Percentiles rank a stretch among this genome's conserved stretches.
phyloP scores from a whole-genome alignment of 92 coral and sea anemone genomes.

The Siderastrea radians region DNA sequence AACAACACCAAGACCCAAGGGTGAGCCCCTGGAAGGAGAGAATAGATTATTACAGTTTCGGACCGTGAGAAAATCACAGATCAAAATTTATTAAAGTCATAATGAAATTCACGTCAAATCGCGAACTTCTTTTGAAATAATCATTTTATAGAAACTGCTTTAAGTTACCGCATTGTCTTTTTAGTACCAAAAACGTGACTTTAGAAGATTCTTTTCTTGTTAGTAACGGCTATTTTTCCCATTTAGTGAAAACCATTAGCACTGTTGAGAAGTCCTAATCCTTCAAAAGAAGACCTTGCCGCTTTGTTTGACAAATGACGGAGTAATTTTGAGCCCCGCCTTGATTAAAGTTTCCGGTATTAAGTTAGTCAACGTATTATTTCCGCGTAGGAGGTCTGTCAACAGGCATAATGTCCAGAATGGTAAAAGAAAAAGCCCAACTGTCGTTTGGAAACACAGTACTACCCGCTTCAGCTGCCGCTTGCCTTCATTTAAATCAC shows the following conservation, averaged over 20 bases:
- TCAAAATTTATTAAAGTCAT: neutral
- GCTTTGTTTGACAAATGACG: constrained; percentile 37
- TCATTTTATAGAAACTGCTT: neutral
- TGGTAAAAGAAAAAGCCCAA: neutral
- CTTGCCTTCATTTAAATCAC: no score
- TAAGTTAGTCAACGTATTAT: neutral
- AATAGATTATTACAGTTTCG: neutral
- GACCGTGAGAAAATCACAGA: constrained; percentile 44
- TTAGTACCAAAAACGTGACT: neutral
- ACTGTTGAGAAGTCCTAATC: constrained; percentile 10
- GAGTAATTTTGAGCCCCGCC: constrained; percentile 2
- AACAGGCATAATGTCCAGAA: no score
- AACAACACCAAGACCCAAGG: no score
- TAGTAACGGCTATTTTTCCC: neutral
- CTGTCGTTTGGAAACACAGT: no score
- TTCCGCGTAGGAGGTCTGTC: constrained; percentile 23
- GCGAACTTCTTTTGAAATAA: neutral
- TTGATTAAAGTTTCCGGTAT: constrained; percentile 26
- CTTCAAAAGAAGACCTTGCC: constrained; percentile 14
- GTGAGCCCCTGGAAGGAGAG: neutral
- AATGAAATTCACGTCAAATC: neutral
- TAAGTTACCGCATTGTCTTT: constrained; percentile 1
- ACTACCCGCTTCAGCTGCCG: no score
- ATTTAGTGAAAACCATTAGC: constrained; percentile 12
- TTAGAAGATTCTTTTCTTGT: neutral